Evolutionary conservation across 2,113 vertebrate species (phyloP).

Genomic region (Platycercus adscitus): DNA sequence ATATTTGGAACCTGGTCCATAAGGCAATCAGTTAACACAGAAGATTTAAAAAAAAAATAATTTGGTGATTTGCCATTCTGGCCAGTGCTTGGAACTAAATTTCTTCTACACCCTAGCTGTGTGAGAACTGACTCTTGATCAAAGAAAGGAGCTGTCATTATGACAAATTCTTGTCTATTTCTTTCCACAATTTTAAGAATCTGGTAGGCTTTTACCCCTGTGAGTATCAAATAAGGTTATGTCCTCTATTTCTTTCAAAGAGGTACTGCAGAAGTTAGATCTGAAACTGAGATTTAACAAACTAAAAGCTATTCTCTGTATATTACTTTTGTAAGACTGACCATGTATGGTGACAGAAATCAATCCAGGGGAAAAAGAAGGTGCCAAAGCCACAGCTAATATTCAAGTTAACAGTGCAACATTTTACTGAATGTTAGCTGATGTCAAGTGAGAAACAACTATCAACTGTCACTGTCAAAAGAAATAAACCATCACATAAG

Average conservation of each 20-base stretch:
- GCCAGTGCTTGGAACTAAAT: background rate
- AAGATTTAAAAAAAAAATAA: background rate
- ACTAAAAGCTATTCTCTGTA: background rate
- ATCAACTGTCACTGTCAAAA: background rate
- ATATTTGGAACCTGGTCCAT: background rate
- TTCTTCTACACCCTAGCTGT: background rate
- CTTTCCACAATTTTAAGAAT: background rate
- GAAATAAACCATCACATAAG: background rate
- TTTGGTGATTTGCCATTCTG: background rate
- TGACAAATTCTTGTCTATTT: background rate
- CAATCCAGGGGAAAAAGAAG: background rate
- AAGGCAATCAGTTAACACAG: background rate
- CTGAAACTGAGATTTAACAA: background rate
- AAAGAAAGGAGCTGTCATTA: background rate
- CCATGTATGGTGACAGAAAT: background rate
- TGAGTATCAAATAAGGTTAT: background rate
- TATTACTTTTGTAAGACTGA: background rate
- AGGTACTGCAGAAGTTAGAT: background rate
- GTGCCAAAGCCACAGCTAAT: background rate
- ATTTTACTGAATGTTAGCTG: background rate
- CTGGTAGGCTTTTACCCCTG: background rate
- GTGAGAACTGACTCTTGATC: background rate
- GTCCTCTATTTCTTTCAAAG: background rate
- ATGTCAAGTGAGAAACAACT: background rate
- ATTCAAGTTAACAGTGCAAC: background rate